Percentiles rank a stretch among this genome's conserved stretches.
Evolutionary conservation across 1,140 invertebrate species (phyloP).

Genomic region (Ptiloglossa arizonensis): DNA sequence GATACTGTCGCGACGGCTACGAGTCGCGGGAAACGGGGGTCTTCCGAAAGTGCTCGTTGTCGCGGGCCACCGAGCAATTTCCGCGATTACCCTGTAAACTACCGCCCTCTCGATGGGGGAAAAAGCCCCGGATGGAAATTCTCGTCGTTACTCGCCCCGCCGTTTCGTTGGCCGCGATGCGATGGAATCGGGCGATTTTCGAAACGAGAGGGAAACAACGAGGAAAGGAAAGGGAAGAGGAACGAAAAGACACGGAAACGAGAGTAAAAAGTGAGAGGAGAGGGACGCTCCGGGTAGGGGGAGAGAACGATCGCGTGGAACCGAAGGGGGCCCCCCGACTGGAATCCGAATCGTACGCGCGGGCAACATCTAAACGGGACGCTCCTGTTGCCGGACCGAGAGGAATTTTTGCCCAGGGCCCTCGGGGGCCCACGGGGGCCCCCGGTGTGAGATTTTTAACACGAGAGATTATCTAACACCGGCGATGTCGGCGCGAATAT

Average conservation of each 20-base stretch:
- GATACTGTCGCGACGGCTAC: neutral
- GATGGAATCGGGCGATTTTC: neutral
- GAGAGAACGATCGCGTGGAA: neutral
- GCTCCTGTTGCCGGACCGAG: neutral
- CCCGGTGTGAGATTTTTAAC: conserved; percentile 62
- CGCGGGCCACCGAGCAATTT: conserved; percentile 1
- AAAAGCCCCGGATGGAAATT: neutral
- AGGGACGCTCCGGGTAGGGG: too few relatives aligned
- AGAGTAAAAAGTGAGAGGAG: conserved; percentile 5
- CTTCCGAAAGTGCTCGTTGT: conserved; percentile 12
- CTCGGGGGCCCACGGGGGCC: too few relatives aligned
- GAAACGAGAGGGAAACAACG: conserved; percentile 14
- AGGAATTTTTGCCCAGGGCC: conserved; percentile 44
- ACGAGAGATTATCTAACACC: conserved; percentile 75
- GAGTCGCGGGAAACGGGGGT: neutral
- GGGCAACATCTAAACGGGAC: neutral
- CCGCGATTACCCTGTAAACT: neutral
- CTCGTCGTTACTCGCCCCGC: neutral
- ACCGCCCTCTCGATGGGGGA: neutral
- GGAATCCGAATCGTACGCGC: neutral
- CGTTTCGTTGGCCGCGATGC: neutral
- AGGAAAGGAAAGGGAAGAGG: neutral
- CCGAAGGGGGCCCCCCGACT: neutral
- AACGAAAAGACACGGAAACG: neutral
- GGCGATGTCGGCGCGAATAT: conserved; percentile 48